phyloP scores from a whole-genome alignment of 2,888 invertebrate species.

The Deilephila porcellus region DNA sequence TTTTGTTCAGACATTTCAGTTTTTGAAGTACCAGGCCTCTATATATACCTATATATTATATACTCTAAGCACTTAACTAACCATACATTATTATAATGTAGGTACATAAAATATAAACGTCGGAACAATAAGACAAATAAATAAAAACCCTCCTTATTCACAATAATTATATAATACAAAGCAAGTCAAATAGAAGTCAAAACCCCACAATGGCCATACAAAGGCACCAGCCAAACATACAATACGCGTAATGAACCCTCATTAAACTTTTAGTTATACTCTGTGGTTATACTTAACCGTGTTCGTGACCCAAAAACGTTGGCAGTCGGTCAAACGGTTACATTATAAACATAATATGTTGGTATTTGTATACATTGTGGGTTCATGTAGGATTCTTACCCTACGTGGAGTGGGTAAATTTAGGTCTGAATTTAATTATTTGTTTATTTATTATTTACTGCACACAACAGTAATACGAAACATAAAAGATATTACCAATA shows the following conservation, averaged over 20 bases:
- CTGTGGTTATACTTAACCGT: slow-evolving; percentile 69
- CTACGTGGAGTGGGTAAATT: no score
- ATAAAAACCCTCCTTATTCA: neutral
- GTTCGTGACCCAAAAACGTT: slow-evolving; percentile 74
- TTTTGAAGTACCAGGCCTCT: no score
- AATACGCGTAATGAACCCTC: slow-evolving; percentile 42
- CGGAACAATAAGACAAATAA: neutral
- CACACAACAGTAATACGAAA: no score
- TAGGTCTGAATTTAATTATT: no score
- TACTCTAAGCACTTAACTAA: no score
- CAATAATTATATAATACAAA: neutral
- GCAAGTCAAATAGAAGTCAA: neutral
- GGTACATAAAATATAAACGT: no score
- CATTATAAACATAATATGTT: slow-evolving; percentile 57
- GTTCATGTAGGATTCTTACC: neutral
- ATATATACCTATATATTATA: no score
- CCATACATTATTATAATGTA: no score
- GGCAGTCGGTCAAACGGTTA: slow-evolving; percentile 68
- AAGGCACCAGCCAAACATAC: neutral
- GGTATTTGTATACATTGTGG: neutral
- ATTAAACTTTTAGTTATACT: slow-evolving; percentile 65
- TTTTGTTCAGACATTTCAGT: no score
- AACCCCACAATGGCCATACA: neutral
- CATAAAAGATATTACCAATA: no score
- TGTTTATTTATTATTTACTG: no score